Evolutionary conservation across 2,113 vertebrate species (phyloP), one percentile per base, ranked within the genome.

Genomic region (Puntigrus tetrazona): DNA sequence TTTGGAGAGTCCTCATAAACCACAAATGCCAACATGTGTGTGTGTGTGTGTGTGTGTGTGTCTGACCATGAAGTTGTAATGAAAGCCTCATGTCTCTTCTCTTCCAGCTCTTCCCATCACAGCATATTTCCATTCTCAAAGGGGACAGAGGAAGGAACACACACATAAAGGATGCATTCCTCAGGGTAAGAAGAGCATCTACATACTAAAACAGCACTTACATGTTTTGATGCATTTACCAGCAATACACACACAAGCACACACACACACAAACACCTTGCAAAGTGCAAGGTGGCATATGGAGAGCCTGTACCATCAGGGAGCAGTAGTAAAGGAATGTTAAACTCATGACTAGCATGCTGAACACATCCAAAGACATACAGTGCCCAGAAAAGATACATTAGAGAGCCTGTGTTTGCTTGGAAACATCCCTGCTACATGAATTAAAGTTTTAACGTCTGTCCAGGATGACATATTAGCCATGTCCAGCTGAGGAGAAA

Each of bases 381-480:
- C 27, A 67, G 5, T 1, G 3, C 18, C 18, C 5, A 22, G 78
- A 57, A 57, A 20, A 57, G 20, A 57, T 57, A 57, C 52, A n/a
- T n/a, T 2, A 57, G 20, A 57, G 52, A 57, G 34, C 10, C 77
- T 27, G 55, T n/a, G 74, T 55, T 61, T 79, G 36, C 36, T n/a
- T 59, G 55, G 77, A 55, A 79, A 57, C 18, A 52, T 29, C 73
- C 73, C 45, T 27, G 77, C n/a, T 45, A 2, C 63, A 69, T 55
- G 80, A 82, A 16, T 82, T 52, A 52, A 70, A 81, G 18, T n/a
- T 63, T 80, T 34, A 65, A 20, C 79, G 70, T 70, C 80, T 82
- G 31, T 72, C 45, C 80, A 52, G 20, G 45, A 52, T 82, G 80
- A 82, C 29, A 72, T 82, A 82, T 82, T 70, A 38, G 65, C 43